Evolutionary conservation across 2,888 invertebrate genomes (phyloP), one percentile per base, ranked within the genome.

Genomic region (Acleris holmiana): DNA sequence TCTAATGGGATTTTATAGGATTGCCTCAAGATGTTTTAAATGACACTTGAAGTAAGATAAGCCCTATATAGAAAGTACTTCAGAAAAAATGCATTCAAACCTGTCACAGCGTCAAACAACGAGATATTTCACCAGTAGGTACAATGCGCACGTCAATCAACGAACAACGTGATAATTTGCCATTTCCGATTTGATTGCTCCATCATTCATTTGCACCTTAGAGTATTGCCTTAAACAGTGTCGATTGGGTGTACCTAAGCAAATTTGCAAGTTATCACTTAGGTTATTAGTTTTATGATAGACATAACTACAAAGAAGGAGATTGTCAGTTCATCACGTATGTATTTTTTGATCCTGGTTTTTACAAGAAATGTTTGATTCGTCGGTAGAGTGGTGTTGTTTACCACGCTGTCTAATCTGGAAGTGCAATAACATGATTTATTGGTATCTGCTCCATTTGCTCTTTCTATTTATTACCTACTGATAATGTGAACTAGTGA

Each of bases 1-100:
- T 72, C 70, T 81, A 79, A 80, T 79, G 54, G 54, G 41, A 67
- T 80, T 83, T 83, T 82, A 81, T 73, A 67, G 76, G 79, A 83
- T 82, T 79, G 74, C 62, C 71, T 74, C 67, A 62, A 76, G 75
- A 77, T 71, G 75, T 71, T 68, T 68, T 67, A 75, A 60, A 50
- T 49, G 35, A 29, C 65, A 46, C 49, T 60, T 60, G 59, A 59
- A 17, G 41, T 54, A 4, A 18, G 65, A 65, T 60, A 60, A 49
- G 44, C 54, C 21, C 44, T n/a, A n/a, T n/a, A n/a, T n/a, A 18
- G 19, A 18, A 46, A 18, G 29, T 47, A 57, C 51, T 46, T 57
- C 17, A 63, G 17, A 58, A 46, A 46, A 53, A 54, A 25, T 64
- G 53, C 54, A 64, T 23, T 51, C 41, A 25, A 17, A 58, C 25